Conservation (phyloP, 2,113 vertebrate species). For the Empidonax traillii region DNA sequence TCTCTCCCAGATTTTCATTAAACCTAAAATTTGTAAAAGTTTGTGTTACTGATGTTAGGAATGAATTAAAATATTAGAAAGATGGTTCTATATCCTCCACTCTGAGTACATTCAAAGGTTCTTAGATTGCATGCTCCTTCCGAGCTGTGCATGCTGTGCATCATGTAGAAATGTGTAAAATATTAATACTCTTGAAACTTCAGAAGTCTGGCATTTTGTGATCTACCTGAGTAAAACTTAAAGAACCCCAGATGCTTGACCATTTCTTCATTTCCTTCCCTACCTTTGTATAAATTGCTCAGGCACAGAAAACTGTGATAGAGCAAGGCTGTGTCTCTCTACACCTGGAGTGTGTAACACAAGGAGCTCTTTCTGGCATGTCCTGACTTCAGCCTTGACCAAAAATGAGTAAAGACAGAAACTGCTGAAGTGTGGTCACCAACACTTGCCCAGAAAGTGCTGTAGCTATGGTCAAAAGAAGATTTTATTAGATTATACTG, state of each 20-base stretch:
- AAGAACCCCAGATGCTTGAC: neutral
- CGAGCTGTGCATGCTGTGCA: neutral
- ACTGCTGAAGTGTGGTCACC: neutral
- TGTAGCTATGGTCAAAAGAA: neutral
- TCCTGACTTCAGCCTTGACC: neutral
- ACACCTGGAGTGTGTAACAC: neutral
- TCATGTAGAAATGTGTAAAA: neutral
- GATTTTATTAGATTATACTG: neutral
- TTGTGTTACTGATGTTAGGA: neutral
- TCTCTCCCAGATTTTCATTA: neutral
- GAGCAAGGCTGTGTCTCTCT: neutral
- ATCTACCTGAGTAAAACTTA: neutral
- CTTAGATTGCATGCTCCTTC: neutral
- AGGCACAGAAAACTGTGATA: fast-evolving
- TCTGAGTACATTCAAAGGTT: neutral
- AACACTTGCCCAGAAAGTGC: neutral
- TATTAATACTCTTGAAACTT: neutral
- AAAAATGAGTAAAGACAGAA: neutral
- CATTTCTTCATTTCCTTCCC: neutral
- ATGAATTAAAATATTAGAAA: neutral
- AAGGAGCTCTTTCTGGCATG: neutral
- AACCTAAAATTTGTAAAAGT: neutral
- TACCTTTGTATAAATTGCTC: neutral
- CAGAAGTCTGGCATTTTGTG: neutral
- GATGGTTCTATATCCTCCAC: neutral